Base-by-base conservation (phyloP, 2,797 vertebrate species). In the Labroides dimidiatus region DNA sequence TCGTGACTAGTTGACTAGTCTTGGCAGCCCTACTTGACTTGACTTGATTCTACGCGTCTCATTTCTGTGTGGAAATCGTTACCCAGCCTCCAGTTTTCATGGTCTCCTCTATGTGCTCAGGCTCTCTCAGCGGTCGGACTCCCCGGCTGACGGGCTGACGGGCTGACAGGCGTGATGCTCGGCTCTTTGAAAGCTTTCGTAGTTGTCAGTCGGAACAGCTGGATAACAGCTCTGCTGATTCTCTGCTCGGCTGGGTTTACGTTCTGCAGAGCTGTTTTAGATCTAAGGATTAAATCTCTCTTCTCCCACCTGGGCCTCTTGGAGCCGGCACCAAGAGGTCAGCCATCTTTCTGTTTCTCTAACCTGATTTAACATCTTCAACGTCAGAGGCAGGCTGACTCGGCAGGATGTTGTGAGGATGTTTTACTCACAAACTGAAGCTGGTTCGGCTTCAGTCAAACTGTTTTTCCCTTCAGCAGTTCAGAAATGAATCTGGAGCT, bases 241-340 rank as follows among this genome's bases (percentile, higher is more conserved):
- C 20, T 1, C 73, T 9, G 27, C 63, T 69, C 0, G 57, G 65
- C 66, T 85, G 69, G 1, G 4, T 83, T 82, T 3, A 70, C 65
- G 71, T 75, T 84, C 37, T 51, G 52, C 77, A 77, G 64, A 45
- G 66, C 61, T 70, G 52, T 41, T 64, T 37, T 55, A 59, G 57
- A 75, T 75, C 75, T 64, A 30, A 59, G 69, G 64, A 77, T 85
- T 76, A 75, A 65, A 72, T 1, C 75, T 81, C 48, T 68, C 55
- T 72, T 21, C 69, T 64, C 54, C 56, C 59, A 77, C 72, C 48
- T 59, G 20, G 45, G 47, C 62, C 45, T 60, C 49, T 43, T 44
- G 23, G 57, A 57, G 39, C 33, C 68, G n/a, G 0, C 45, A 52
- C n/a, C n/a, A 30, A 47, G 55, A 56, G 9, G 59, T 47, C 42